Conservation (phyloP, 2,113 vertebrate species). For the Eurystomus gularis region DNA sequence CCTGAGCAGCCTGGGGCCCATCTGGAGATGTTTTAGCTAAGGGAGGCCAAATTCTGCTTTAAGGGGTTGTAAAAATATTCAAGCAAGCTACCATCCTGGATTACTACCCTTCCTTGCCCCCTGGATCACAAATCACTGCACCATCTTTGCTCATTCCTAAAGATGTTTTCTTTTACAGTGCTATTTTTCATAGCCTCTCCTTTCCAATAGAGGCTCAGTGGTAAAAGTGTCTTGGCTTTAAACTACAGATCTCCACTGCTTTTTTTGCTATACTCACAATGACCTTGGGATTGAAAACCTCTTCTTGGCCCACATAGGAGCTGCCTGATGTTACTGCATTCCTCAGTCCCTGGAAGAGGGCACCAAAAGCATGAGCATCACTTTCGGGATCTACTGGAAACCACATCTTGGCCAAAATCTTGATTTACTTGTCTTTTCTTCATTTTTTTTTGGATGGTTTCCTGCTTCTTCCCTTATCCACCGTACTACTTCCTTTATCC, state of each 20-base stretch:
- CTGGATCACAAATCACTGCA: accelerated
- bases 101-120: neutral
- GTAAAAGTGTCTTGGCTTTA: neutral
- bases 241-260: neutral
- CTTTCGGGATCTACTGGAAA: neutral
- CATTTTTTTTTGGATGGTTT: neutral
- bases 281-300: neutral
- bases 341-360: neutral
- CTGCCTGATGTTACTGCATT: neutral
- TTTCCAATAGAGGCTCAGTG: neutral
- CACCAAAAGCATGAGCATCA: neutral
- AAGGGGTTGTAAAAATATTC: neutral
- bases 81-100: neutral
- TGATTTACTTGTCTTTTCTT: neutral
- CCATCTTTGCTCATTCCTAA: neutral
- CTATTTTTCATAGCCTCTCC: neutral
- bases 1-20: neutral
- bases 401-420: neutral
- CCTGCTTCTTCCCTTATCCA: neutral
- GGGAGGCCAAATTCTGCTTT: neutral
- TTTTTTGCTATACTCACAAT: neutral
- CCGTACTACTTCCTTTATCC: neutral
- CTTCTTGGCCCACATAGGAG: neutral
- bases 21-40: neutral
- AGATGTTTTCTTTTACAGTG: neutral